Percentiles rank a stretch among this genome's conserved stretches.
Evolutionary conservation across 2,797 vertebrate genomes (phyloP).

Genomic region (Ammospiza maritima): DNA sequence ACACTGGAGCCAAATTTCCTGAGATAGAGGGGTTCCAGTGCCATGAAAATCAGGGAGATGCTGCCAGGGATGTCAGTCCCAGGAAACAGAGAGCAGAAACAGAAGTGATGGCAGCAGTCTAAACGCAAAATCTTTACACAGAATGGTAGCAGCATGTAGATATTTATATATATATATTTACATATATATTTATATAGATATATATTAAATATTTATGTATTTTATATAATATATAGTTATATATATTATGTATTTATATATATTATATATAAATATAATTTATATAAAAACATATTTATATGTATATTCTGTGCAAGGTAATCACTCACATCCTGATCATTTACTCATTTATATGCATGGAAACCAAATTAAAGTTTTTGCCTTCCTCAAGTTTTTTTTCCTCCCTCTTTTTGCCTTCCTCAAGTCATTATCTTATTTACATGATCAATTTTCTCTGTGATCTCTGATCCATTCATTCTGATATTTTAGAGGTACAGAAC

Average conservation of each 20-base stretch:
- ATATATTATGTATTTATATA: no score
- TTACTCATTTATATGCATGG: background rate
- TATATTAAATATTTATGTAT: no score
- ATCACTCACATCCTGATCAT: rapidly evolving
- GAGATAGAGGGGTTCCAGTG: background rate
- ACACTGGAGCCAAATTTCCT: background rate
- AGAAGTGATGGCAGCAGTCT: background rate
- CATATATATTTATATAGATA: no score
- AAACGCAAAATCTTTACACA: background rate
- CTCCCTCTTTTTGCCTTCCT: background rate
- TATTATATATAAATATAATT: no score
- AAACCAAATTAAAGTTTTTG: background rate
- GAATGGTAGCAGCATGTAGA: background rate
- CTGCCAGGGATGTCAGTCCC: background rate
- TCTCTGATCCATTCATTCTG: background rate
- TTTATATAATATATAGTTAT: no score
- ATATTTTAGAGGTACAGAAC: background rate
- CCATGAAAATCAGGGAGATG: background rate
- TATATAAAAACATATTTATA: no score
- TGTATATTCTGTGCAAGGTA: background rate
- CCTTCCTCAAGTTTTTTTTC: background rate
- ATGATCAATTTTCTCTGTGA: background rate
- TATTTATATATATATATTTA: no score
- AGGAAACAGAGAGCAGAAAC: background rate
- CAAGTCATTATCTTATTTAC: background rate